These are phyloP conservation scores for Chrysina gloriosa DNA, from an alignment of 2,888 invertebrate genomes.

Conservation along the genomic window DNA sequence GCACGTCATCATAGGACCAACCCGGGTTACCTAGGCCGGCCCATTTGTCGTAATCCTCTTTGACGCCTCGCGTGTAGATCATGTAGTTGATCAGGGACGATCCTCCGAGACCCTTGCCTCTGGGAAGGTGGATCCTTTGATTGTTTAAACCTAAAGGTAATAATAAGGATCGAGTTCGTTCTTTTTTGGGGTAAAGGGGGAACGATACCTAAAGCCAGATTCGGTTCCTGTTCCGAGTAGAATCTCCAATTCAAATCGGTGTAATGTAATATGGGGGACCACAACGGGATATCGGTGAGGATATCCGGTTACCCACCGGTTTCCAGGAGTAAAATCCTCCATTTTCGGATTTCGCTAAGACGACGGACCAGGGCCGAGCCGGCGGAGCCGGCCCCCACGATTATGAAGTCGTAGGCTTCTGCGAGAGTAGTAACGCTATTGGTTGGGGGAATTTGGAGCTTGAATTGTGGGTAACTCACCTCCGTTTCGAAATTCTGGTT, in stretches of 20 bases:
- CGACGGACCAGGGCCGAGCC: slow-evolving; percentile 78
- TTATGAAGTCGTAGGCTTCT: slow-evolving; percentile 71
- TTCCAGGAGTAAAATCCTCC: slow-evolving; percentile 74
- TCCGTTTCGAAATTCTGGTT: slow-evolving; percentile 19
- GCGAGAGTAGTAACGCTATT: background rate
- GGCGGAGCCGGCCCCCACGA: slow-evolving; percentile 77
- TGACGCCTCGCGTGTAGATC: slow-evolving; percentile 71
- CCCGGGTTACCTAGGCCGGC: slow-evolving; percentile 76
- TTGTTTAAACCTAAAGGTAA: slow-evolving; percentile 36
- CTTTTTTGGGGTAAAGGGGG: background rate
- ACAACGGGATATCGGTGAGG: slow-evolving; percentile 67
- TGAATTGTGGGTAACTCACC: slow-evolving; percentile 11
- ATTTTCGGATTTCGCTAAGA: slow-evolving; percentile 71
- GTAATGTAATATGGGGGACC: slow-evolving; percentile 68
- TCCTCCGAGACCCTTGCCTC: slow-evolving; percentile 71
- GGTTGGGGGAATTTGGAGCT: background rate
- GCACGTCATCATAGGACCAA: slow-evolving; percentile 71
- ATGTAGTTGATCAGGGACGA: slow-evolving; percentile 61
- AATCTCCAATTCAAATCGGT: slow-evolving; percentile 72
- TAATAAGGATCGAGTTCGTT: background rate
- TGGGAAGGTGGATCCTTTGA: slow-evolving; percentile 61
- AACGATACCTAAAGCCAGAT: slow-evolving; percentile 65
- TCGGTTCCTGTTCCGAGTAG: slow-evolving; percentile 68
- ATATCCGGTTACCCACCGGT: slow-evolving; percentile 70
- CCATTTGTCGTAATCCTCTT: slow-evolving; percentile 78